phyloP scores from a whole-genome alignment of 1,140 invertebrate species.

The Bilobella aurantiaca region DNA sequence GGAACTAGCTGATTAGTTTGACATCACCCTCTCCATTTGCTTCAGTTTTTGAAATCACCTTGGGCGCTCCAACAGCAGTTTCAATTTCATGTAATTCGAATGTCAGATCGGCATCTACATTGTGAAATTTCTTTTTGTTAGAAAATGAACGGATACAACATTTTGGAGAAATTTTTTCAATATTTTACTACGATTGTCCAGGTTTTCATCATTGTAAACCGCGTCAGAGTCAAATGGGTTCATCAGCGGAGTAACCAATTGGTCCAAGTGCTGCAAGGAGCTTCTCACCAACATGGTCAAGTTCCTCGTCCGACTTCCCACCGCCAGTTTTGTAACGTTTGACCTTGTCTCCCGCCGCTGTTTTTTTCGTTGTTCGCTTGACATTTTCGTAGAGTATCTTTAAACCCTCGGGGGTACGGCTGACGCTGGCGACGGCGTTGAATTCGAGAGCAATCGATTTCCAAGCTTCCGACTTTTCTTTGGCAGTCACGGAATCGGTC shows the following conservation, averaged over 20 bases:
- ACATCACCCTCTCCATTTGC: no score
- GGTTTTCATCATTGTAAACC: background rate
- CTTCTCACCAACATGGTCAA: background rate
- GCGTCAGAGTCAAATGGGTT: constrained; percentile 8
- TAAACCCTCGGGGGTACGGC: background rate
- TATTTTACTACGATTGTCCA: no score
- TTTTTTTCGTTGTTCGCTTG: background rate
- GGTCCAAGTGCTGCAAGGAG: background rate
- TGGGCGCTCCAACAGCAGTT: no score
- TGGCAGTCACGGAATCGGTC: background rate
- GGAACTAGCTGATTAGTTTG: no score
- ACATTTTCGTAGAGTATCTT: background rate
- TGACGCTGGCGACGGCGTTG: background rate
- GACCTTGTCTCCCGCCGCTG: background rate
- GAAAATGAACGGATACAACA: no score
- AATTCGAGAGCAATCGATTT: background rate
- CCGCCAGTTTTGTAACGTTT: background rate
- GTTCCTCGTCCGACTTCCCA: background rate
- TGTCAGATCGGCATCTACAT: no score
- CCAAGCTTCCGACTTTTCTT: background rate
- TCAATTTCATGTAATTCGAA: no score
- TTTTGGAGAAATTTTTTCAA: no score
- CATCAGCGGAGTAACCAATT: background rate
- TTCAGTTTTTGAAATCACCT: no score
- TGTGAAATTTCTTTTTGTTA: no score